Conservation (phyloP, 2,888 invertebrate genomes). For the Eupithecia subumbrata region DNA sequence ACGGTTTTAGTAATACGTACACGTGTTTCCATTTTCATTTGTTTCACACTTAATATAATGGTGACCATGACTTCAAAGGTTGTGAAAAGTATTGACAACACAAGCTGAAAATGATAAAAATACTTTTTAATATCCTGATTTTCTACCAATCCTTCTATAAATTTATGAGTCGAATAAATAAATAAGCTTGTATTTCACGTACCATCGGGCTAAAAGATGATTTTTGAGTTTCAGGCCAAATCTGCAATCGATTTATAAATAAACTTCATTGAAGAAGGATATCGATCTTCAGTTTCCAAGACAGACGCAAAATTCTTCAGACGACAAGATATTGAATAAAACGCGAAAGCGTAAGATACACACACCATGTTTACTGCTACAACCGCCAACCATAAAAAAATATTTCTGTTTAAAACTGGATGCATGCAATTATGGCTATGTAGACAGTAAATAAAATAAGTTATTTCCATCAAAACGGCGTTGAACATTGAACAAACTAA, state of each 20-base stretch:
- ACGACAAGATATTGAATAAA: not conserved
- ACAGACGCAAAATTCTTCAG: not conserved
- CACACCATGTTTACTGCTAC: not conserved
- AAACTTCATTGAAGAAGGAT: not conserved
- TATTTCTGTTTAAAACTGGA: not conserved
- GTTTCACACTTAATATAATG: not conserved
- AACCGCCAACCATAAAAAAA: not conserved
- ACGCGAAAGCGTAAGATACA: not conserved
- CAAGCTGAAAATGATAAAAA: not conserved
- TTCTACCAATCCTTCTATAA: not conserved
- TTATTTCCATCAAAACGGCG: not conserved
- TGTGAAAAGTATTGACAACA: not conserved
- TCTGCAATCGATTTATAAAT: not conserved
- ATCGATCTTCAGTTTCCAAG: not conserved
- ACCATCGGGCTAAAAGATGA: not conserved
- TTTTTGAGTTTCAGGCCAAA: not conserved
- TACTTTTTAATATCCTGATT: not conserved
- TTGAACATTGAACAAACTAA: not conserved
- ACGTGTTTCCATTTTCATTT: not conserved
- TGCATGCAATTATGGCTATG: not conserved
- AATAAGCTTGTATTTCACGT: not conserved
- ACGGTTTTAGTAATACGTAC: not conserved
- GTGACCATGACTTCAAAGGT: not conserved
- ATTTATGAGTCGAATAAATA: too few relatives aligned
- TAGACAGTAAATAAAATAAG: not conserved